Evolutionary conservation across 2,888 invertebrate genomes (phyloP).

Genomic region (Heliconius ismenius): DNA sequence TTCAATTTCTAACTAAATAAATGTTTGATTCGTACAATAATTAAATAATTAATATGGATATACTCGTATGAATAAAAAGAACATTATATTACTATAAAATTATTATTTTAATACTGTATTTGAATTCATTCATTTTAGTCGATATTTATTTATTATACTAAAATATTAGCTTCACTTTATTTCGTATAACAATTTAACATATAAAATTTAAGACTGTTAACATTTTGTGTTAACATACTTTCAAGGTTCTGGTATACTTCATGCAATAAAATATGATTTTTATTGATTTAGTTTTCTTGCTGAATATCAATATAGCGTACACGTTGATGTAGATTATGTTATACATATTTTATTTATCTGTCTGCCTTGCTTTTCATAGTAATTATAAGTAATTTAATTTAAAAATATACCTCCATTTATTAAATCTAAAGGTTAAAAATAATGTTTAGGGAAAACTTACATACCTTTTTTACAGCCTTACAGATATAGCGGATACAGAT

Average conservation of each 20-base stretch:
- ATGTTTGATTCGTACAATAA: too few relatives aligned
- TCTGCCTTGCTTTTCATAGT: not conserved
- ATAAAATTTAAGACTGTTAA: constrained; percentile 32
- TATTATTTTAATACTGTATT: too few relatives aligned
- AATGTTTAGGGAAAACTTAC: not conserved
- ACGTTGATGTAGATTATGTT: not conserved
- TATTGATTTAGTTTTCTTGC: constrained; percentile 41
- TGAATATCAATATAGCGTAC: constrained; percentile 30
- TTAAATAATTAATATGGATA: not conserved
- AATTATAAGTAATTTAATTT: not conserved
- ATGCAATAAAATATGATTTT: constrained; percentile 41
- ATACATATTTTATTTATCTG: not conserved
- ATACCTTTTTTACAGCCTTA: not conserved
- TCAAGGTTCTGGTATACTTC: constrained; percentile 30
- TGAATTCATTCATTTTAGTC: too few relatives aligned
- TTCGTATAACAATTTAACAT: not conserved
- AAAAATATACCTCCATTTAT: not conserved
- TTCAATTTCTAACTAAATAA: too few relatives aligned
- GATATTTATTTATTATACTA: too few relatives aligned
- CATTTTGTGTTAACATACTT: constrained; percentile 41
- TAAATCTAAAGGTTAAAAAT: not conserved
- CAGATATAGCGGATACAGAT: not conserved
- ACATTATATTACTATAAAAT: not conserved
- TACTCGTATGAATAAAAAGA: not conserved
- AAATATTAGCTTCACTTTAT: constrained; percentile 1